Conservation (phyloP, 2,888 invertebrate species). For the Ophion ellenae region DNA sequence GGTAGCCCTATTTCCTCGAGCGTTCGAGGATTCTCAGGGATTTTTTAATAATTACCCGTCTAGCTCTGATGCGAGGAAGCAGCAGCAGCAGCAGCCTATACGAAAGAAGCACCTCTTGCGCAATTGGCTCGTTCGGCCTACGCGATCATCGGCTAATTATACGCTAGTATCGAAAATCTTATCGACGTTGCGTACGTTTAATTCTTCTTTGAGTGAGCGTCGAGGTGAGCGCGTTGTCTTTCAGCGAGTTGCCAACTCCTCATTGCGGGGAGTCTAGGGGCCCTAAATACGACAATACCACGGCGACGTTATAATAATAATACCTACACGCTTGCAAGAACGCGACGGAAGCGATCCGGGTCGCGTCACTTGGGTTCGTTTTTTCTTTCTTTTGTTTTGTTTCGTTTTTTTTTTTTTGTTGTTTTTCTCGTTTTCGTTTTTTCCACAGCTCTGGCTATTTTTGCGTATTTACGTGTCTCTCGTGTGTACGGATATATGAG, state of each 20-base stretch:
- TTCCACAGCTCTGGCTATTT: neutral
- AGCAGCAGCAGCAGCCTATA: constrained; percentile 22
- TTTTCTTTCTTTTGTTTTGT: constrained; percentile 33
- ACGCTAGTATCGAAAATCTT: neutral
- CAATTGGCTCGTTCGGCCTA: constrained; percentile 37
- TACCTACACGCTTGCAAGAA: constrained; percentile 40
- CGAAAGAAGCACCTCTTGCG: constrained; percentile 44
- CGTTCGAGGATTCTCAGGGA: constrained; percentile 30
- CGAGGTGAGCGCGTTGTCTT: constrained; percentile 16
- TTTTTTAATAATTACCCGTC: constrained; percentile 40
- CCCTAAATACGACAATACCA: constrained; percentile 63
- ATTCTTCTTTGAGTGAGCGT: neutral
- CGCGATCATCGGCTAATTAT: constrained; percentile 44
- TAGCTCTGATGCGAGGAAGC: constrained; percentile 41
- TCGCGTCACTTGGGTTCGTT: constrained; percentile 21
- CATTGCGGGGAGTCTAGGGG: constrained; percentile 70
- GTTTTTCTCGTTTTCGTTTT: constrained; percentile 30
- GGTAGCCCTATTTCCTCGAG: neutral
- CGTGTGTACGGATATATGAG: neutral
- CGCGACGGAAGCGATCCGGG: constrained; percentile 33
- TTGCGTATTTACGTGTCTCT: neutral
- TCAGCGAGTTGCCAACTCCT: constrained; percentile 68
- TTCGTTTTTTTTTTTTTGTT: constrained; percentile 21
- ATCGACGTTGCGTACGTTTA: constrained; percentile 10
- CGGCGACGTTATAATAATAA: constrained; percentile 51